Conservation (phyloP, 2,797 vertebrate species). For the Taenioides sp. region DNA sequence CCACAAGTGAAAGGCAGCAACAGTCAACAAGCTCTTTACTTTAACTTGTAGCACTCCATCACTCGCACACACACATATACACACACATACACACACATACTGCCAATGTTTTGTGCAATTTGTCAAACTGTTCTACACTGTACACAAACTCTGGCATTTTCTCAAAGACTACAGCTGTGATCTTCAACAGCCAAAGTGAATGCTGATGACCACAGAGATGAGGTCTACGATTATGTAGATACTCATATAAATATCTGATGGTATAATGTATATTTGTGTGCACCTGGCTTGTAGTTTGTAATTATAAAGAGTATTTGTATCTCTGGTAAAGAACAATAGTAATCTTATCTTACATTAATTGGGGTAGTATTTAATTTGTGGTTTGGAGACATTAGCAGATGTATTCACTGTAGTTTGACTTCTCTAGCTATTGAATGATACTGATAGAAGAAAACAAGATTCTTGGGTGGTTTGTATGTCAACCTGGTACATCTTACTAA, state of each 20-base stretch:
- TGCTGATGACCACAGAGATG: neutral
- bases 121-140: neutral
- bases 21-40: constrained; percentile 31
- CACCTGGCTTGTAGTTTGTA: neutral
- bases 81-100: neutral
- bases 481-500: constrained; percentile 3
- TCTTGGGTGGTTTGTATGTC: neutral
- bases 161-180: neutral
- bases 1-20: constrained; percentile 36
- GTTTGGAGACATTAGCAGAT: neutral
- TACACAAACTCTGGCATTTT: neutral
- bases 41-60: constrained; percentile 1
- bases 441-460: neutral
- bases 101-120: neutral
- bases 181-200: neutral
- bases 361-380: neutral
- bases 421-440: neutral
- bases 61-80: too few relatives aligned
- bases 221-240: neutral
- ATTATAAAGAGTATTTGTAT: neutral
- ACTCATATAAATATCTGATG: neutral
- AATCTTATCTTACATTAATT: neutral
- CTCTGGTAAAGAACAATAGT: neutral
- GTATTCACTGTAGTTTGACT: neutral
- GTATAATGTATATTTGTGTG: neutral